These are phyloP conservation scores for Condylura cristata DNA, from an alignment of 2,113 vertebrate genomes.

Conservation along the genomic window DNA sequence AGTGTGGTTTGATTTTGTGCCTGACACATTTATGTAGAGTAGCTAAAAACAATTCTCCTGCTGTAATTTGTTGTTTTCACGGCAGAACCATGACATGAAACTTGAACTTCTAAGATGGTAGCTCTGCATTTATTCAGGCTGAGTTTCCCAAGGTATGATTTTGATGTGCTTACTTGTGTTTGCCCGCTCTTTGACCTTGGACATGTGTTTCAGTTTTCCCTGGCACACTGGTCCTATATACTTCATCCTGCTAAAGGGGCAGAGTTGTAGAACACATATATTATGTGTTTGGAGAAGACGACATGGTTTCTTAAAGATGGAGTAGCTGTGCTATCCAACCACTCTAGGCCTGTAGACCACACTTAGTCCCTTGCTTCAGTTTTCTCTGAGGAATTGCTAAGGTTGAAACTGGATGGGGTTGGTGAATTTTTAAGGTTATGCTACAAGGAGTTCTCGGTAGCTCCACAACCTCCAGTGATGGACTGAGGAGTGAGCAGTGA, in stretches of 20 bases:
- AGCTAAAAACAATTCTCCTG: neutral
- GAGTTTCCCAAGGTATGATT: neutral
- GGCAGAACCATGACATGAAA: neutral
- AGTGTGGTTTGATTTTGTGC: conserved; percentile 61
- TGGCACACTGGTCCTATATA: neutral
- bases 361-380: neutral
- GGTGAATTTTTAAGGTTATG: neutral
- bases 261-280: neutral
- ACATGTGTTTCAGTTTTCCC: conserved; percentile 7
- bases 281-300: neutral
- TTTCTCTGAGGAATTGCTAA: neutral
- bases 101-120: neutral
- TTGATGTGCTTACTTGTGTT: neutral
- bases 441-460: neutral
- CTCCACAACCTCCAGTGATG: neutral
- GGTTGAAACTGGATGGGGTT: neutral
- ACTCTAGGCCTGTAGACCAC: neutral
- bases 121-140: neutral
- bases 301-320: neutral
- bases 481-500: rapidly evolving
- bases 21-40: conserved; percentile 72
- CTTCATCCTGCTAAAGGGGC: neutral
- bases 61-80: conserved; percentile 46
- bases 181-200: neutral
- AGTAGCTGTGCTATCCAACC: neutral